Base-by-base conservation (phyloP, 2,113 vertebrate species). In the Psammodynastes pulverulentus region DNA sequence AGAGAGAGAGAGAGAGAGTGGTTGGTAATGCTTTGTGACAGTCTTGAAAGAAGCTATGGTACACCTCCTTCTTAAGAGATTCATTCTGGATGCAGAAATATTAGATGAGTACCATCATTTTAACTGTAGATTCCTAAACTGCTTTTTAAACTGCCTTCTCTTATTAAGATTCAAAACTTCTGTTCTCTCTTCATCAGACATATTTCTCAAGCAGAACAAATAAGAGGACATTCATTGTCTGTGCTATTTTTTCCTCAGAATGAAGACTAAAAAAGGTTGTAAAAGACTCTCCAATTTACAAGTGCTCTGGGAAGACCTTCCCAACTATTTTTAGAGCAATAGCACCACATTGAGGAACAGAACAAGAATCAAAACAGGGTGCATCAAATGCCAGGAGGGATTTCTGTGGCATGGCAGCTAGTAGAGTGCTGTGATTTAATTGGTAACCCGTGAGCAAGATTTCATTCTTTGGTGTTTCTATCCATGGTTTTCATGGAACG, bases 281-380 rank as follows among this genome's bases (percentile, higher is more conserved):
- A 19, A 49, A 79, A 1, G 17, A 85, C 13, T 46, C 39, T 85
- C 13, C 5, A 4, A 10, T 4, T 67, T n/a, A 23, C 34, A 43
- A 24, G 29, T 15, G 9, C 1, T 85, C 39, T 17, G 2, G 13
- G 13, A 9, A 15, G 67, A 29, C 19, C 91, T 84, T 0, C 19
- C 48, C 46, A 15, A 19, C 67, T 39, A 46, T 95, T 96, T 92
- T 91, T 96, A 93, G 95, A 43, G 92, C 91, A 67, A 84, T 90
- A 97, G 94, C 94, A 94, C 95, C 96, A 96, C 96, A 92, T 49
- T 94, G 93, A 96, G 96, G 96, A 96, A 84, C 17, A 93, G 48
- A 53, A 92, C 0, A 43, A 26, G 48, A 87, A 24, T 84, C 94
- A 96, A 96, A 92, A 48, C 94, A 94, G 0, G 23, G 3, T 34